Evolutionary conservation across 2,113 vertebrate genomes (phyloP).

Genomic region (Phocoena sinus): DNA sequence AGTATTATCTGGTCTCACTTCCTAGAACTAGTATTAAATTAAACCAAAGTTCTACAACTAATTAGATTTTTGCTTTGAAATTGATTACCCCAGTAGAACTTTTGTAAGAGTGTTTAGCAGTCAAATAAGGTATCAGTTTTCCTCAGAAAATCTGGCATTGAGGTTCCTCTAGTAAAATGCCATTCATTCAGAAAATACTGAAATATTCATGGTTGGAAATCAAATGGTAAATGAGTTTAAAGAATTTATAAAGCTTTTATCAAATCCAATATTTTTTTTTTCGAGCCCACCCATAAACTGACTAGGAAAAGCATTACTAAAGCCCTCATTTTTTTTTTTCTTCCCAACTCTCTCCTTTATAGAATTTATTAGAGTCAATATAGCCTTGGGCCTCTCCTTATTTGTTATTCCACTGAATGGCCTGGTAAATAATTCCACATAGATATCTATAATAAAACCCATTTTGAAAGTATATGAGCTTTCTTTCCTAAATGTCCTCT

Average conservation of each 20-base stretch:
- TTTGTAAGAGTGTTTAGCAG: background rate
- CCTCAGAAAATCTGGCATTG: background rate
- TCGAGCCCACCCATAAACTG: background rate
- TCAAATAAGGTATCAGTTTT: background rate
- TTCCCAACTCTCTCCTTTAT: background rate
- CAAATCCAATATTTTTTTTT: background rate
- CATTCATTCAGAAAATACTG: background rate
- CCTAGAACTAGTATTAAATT: background rate
- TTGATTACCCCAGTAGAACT: background rate
- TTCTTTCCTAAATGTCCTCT: background rate
- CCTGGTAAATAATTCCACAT: background rate
- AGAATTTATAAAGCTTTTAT: background rate
- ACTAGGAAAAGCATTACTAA: background rate
- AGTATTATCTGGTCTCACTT: background rate
- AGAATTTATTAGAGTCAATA: background rate
- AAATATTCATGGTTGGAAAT: background rate
- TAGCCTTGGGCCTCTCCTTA: background rate
- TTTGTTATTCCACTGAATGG: background rate
- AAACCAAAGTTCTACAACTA: background rate
- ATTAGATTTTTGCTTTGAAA: background rate
- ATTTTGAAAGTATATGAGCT: background rate
- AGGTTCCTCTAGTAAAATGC: background rate
- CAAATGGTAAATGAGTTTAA: background rate
- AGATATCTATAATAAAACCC: background rate
- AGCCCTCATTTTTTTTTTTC: background rate